These are phyloP conservation scores for Sparus aurata DNA, from an alignment of 2,797 vertebrate species.

Conservation along the genomic window DNA sequence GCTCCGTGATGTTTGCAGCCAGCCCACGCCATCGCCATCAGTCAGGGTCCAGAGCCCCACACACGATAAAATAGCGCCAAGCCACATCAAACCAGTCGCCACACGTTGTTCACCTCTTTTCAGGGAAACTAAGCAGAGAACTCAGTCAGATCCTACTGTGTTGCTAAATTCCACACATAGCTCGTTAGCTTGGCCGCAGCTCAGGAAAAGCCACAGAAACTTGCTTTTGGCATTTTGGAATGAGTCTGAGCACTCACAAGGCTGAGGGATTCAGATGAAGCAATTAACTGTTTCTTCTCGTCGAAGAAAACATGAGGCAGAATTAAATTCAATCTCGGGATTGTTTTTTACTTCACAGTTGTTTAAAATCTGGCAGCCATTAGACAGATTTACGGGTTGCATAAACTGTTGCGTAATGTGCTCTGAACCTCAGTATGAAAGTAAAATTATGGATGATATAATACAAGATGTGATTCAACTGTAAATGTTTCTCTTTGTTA, in stretches of 20 bases:
- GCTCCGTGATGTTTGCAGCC: slow-evolving; percentile 33
- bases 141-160: slow-evolving; percentile 62
- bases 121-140: slow-evolving; percentile 43
- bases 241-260: slow-evolving; percentile 51
- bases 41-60: slow-evolving; percentile 52
- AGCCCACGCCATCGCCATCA: slow-evolving; percentile 27
- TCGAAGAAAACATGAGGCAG: slow-evolving; percentile 27
- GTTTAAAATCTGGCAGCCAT: background rate
- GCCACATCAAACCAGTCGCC: slow-evolving; percentile 34
- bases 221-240: slow-evolving; percentile 65
- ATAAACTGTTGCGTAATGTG: background rate
- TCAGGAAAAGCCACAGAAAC: slow-evolving; percentile 64
- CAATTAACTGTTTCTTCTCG: slow-evolving; percentile 37
- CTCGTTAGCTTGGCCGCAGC: slow-evolving; percentile 54
- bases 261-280: slow-evolving; percentile 29
- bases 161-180: slow-evolving; percentile 73
- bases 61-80: slow-evolving; percentile 48
- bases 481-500: background rate
- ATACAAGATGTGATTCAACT: background rate
- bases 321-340: background rate
- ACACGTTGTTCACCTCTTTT: slow-evolving; percentile 38
- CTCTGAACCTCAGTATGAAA: background rate
- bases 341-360: background rate
- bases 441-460: background rate
- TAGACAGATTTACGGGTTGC: background rate